A percentile compares a stretch with the other conserved stretches of the same genome.
phyloP scores from a whole-genome alignment of 2,113 vertebrate species.

The Serilophus lunatus region DNA sequence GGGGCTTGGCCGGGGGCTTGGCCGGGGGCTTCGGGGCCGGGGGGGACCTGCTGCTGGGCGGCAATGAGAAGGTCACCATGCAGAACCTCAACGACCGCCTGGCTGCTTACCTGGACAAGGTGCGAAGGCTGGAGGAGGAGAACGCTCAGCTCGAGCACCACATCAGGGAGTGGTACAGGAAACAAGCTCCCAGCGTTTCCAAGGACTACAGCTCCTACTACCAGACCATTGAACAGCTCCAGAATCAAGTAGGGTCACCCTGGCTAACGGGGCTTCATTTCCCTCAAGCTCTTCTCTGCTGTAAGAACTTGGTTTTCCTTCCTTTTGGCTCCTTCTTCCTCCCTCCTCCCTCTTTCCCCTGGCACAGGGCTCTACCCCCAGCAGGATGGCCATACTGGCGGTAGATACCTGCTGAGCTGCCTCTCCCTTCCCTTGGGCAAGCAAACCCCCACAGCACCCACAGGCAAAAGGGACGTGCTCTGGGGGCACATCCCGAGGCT shows the following conservation, averaged over 20 bases:
- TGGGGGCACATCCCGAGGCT: not conserved
- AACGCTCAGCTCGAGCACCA: constrained; percentile 69
- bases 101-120: constrained; percentile 63
- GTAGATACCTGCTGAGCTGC: not conserved
- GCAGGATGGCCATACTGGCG: fast-evolving
- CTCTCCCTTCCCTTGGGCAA: not conserved
- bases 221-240: constrained; percentile 69
- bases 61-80: constrained; percentile 71
- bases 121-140: constrained; percentile 68
- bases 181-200: constrained; percentile 26
- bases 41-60: constrained; percentile 53
- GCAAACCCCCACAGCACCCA: not conserved
- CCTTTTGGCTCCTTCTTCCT: not conserved
- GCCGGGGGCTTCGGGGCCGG: not conserved
- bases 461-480: not conserved
- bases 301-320: not conserved
- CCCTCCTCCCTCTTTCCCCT: not conserved
- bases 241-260: constrained; percentile 46
- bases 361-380: not conserved
- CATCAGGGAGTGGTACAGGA: constrained; percentile 74
- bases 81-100: constrained; percentile 38
- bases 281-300: fast-evolving
- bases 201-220: constrained; percentile 74
- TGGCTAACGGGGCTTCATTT: fast-evolving
- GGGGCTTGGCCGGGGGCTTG: not conserved